These are phyloP conservation scores for Catharus bicknelli DNA, from an alignment of 2,113 vertebrate genomes.

Conservation along the genomic window DNA sequence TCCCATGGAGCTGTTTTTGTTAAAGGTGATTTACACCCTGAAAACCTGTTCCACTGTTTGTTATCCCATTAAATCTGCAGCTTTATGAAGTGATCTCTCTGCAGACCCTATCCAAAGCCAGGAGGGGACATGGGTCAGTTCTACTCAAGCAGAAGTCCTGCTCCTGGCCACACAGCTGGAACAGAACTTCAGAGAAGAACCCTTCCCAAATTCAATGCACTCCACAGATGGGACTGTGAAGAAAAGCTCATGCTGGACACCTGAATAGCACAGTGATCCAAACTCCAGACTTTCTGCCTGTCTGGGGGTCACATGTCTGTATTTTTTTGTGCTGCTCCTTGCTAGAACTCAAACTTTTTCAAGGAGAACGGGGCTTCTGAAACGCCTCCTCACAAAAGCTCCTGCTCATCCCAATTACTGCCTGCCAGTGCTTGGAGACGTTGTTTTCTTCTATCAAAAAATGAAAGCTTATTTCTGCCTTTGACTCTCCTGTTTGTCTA, in stretches of 20 bases:
- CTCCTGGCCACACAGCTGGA: not conserved
- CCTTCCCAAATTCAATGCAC: not conserved
- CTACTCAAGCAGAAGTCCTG: fast-evolving
- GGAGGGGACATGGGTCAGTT: not conserved
- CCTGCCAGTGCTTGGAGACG: not conserved
- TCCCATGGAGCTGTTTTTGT: fast-evolving
- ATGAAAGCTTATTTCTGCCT: slow-evolving; percentile 64
- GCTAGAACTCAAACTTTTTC: slow-evolving; percentile 35
- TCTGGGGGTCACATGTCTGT: not conserved
- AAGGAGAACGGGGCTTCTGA: not conserved
- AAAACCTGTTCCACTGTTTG: not conserved
- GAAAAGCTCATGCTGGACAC: not conserved
- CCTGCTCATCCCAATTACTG: slow-evolving; percentile 49
- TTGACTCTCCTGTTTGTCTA: slow-evolving; percentile 63
- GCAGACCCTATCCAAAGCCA: not conserved
- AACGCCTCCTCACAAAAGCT: slow-evolving; percentile 5
- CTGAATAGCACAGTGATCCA: not conserved
- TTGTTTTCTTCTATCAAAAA: slow-evolving; percentile 62
- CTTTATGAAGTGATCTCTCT: not conserved
- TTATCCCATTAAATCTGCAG: not conserved
- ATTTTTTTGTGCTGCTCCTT: not conserved
- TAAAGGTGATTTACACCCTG: not conserved
- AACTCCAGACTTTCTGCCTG: not conserved
- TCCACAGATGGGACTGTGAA: not conserved
- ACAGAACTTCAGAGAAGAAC: not conserved